Base-by-base conservation (phyloP, 92 coral and sea anemone genomes). In the Paramuricea clavata region DNA sequence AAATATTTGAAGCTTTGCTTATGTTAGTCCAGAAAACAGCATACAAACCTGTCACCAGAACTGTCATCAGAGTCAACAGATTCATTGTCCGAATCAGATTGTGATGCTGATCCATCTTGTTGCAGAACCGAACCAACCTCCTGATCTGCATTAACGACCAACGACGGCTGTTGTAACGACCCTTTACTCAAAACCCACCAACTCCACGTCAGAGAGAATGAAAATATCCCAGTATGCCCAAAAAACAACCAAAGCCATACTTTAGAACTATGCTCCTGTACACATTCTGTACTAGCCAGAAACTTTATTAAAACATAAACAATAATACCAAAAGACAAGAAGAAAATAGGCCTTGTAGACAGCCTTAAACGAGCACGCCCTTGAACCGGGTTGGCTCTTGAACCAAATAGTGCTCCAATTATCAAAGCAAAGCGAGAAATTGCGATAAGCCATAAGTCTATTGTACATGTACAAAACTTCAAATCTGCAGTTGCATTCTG, bases 261-360 rank as follows among this genome's bases (percentile, higher is more conserved):
- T 49, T 90, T 94, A 11, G 87, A 39, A 13, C 41, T 64, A 12
- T 47, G 87, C 41, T 89, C 83, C 61, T 82, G 42, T 57, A 52
- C 72, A 35, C 98, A 93, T 76, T 97, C 99, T 12, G 98, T 94
- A 70, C 99, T 93, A 23, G 92, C 49, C 5, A 97, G 95, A 54
- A 97, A 87, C 59, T 97, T 97, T 6, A 79, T 85, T 30, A 94
- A 87, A 22, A 90, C 89, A 61, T 81, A 94, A 69, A 97, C 87
- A 26, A 90, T 69, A 31, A 90, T 64, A 7, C 78, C 87, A 62
- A 88, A 86, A 27, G 93, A 84, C 33, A 84, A 70, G 39, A 82
- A 97, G 12, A 82, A 89, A 42, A 93, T 22, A 22, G 92, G 93
- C 77, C 83, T 93, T n/a, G 67, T 88, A 35, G 90, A 35, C 19